Evolutionary conservation across 2,797 vertebrate genomes (phyloP).

Genomic region (Enteromius anoplus): DNA sequence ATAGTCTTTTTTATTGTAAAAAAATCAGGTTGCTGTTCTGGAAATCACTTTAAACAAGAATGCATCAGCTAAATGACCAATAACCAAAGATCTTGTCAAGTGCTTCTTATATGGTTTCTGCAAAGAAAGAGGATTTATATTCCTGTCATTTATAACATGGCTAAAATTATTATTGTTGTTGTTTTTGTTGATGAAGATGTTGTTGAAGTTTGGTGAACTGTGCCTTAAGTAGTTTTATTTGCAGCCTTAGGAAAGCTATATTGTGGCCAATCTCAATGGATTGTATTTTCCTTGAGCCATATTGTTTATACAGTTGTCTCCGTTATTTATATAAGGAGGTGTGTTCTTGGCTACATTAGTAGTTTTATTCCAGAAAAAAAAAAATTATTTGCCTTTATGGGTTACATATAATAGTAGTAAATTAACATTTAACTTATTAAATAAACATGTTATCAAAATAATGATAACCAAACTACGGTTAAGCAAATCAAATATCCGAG

Average conservation of each 20-base stretch:
- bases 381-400: neutral
- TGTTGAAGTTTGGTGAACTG: neutral
- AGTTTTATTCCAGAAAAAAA: neutral
- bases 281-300: neutral
- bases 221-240: neutral
- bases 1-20: neutral
- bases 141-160: neutral
- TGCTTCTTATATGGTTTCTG: neutral
- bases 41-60: neutral
- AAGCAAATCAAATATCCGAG: neutral
- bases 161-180: neutral
- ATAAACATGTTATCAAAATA: neutral
- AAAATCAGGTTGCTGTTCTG: neutral
- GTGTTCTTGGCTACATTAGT: neutral
- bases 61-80: neutral
- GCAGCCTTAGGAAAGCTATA: neutral
- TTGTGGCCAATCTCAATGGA: neutral
- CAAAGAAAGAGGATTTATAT: neutral
- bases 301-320: neutral
- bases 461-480: too few relatives aligned
- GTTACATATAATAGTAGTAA: too few relatives aligned
- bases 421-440: neutral
- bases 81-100: slow-evolving; percentile 14
- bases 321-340: neutral
- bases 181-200: neutral